Percentiles rank a stretch among this genome's conserved stretches.
Conservation (phyloP, 2,113 vertebrate species). For the Sphaerodactylus townsendi region DNA sequence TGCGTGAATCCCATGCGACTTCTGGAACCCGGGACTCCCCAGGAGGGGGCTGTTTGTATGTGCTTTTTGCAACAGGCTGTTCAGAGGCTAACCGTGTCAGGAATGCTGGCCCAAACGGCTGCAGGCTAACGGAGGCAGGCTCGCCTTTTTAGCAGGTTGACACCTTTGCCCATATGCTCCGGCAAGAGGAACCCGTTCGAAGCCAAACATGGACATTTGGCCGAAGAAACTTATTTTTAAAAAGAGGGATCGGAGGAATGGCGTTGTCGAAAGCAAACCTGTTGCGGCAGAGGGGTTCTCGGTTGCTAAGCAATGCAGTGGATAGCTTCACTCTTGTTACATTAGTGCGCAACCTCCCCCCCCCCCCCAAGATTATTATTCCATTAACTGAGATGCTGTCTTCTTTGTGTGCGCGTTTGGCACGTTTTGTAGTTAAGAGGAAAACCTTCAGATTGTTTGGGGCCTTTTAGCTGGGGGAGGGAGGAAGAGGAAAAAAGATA, state of each 20-base stretch:
- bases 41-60: too few species aligned
- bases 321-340: not conserved
- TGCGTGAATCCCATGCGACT: too few species aligned
- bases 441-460: not conserved
- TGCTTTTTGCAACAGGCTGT: not conserved
- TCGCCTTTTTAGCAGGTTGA: not conserved
- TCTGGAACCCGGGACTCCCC: too few species aligned
- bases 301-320: not conserved
- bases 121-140: not conserved
- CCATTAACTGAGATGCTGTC: not conserved
- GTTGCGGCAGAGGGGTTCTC: not conserved
- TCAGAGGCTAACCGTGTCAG: not conserved
- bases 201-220: not conserved
- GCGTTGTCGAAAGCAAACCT: not conserved
- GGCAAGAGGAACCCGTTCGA: not conserved
- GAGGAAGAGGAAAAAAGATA: too few species aligned
- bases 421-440: too few species aligned
- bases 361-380: too few species aligned
- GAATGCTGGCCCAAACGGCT: not conserved
- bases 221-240: not conserved
- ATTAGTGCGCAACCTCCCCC: too few species aligned
- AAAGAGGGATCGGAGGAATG: not conserved
- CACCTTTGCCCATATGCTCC: not conserved
- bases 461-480: too few species aligned
- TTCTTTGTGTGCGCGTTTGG: not conserved